These are phyloP conservation scores for Mastigias papua DNA, from an alignment of 30 jellyfish, hydroid and myxozoan species.

Conservation along the genomic window DNA sequence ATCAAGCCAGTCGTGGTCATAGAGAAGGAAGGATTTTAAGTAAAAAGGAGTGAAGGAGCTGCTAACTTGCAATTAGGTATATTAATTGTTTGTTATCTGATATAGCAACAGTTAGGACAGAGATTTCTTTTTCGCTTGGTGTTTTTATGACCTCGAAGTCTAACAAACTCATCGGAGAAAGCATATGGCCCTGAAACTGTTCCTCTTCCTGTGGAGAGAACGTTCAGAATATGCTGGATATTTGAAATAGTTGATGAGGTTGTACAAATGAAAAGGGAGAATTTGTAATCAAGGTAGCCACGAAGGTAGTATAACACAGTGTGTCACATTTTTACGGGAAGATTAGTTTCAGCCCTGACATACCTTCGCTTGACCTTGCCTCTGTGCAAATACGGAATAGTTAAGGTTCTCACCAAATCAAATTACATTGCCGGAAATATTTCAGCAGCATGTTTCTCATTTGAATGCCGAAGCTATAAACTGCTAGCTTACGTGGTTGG, in stretches of 20 bases:
- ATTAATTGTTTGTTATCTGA: background rate
- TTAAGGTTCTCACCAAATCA: constrained; percentile 25
- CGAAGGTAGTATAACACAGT: too few species aligned
- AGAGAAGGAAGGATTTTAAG: background rate
- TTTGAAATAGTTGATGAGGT: background rate
- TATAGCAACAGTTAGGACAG: background rate
- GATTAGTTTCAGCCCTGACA: too few species aligned
- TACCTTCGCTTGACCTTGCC: background rate
- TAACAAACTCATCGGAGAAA: background rate
- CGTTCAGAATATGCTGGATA: background rate
- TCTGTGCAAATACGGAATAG: background rate
- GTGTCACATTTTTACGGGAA: too few species aligned
- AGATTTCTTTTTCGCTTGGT: background rate
- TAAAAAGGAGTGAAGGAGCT: background rate
- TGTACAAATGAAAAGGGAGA: background rate
- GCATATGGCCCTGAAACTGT: background rate
- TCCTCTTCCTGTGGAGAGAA: background rate
- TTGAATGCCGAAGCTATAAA: background rate
- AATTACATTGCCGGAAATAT: constrained; percentile 41
- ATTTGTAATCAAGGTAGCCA: too few species aligned
- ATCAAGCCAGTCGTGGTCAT: background rate
- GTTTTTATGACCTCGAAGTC: background rate
- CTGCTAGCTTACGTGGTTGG: constrained; percentile 12
- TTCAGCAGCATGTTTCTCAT: constrained; percentile 31
- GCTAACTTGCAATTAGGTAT: background rate